phyloP scores from a whole-genome alignment of 53 echinoderm and acorn worm genomes.

The Holothuria scabra region DNA sequence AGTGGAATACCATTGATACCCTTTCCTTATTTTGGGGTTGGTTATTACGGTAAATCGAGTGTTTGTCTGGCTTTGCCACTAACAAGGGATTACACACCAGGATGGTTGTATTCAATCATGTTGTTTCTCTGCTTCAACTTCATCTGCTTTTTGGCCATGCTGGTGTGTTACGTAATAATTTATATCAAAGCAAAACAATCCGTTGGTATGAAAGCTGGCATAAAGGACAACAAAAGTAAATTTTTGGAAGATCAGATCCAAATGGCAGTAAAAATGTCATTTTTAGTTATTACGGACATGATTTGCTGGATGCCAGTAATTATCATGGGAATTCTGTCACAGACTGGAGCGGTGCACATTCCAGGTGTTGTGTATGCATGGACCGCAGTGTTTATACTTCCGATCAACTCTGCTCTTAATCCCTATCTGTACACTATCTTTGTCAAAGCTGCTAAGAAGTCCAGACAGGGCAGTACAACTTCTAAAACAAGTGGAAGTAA shows the following conservation, averaged over 20 bases:
- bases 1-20: slow-evolving; percentile 52
- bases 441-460: slow-evolving; percentile 5
- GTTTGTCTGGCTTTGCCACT: slow-evolving; percentile 46
- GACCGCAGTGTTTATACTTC: background rate
- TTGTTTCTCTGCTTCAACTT: slow-evolving; percentile 71
- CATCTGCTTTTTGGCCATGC: slow-evolving; percentile 62
- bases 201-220: slow-evolving; percentile 12
- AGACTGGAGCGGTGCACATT: slow-evolving; percentile 44
- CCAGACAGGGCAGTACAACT: background rate
- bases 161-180: slow-evolving; percentile 71
- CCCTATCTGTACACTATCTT: slow-evolving; percentile 66
- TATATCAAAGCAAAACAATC: slow-evolving; percentile 68
- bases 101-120: slow-evolving; percentile 77
- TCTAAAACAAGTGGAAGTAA: background rate
- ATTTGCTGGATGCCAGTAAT: slow-evolving; percentile 68
- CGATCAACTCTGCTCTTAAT: slow-evolving; percentile 22
- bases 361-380: slow-evolving; percentile 61
- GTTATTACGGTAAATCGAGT: slow-evolving; percentile 33
- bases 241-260: background rate
- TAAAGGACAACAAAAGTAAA: background rate
- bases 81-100: slow-evolving; percentile 44
- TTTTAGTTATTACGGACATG: slow-evolving; percentile 68
- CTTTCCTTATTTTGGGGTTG: slow-evolving; percentile 34
- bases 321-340: slow-evolving; percentile 55
- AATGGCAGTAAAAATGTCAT: slow-evolving; percentile 63